Evolutionary conservation across 1,140 invertebrate genomes (phyloP).

Genomic region (Drosophila pseudoobscura): DNA sequence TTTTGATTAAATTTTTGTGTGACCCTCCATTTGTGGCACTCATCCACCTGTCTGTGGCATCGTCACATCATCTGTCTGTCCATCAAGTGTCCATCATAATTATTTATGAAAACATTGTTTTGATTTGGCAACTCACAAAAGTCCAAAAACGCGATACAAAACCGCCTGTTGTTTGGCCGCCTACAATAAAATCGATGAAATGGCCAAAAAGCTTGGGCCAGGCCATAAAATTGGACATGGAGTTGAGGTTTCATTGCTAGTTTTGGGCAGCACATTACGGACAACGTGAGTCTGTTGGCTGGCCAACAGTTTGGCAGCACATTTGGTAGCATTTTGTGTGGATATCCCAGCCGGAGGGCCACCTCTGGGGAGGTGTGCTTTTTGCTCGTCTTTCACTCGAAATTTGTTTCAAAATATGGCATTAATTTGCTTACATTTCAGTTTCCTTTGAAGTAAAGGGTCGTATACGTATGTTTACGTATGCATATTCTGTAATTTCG

Average conservation of each 20-base stretch:
- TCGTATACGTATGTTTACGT: too few relatives aligned
- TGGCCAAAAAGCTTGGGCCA: slow-evolving; percentile 42
- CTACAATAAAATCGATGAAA: slow-evolving; percentile 61
- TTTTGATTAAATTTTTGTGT: slow-evolving; percentile 53
- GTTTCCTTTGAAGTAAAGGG: slow-evolving; percentile 51
- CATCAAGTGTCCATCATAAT: slow-evolving; percentile 66
- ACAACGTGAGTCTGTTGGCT: not conserved
- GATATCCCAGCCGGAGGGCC: too few relatives aligned
- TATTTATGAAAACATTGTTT: slow-evolving; percentile 57
- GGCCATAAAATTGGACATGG: not conserved
- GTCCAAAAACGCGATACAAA: slow-evolving; percentile 31
- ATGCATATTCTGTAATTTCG: slow-evolving; percentile 9
- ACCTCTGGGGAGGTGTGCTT: too few relatives aligned
- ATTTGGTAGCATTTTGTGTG: too few relatives aligned
- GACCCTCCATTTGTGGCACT: slow-evolving; percentile 11
- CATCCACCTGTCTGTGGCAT: slow-evolving; percentile 35
- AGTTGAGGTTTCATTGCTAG: slow-evolving; percentile 23
- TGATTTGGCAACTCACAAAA: slow-evolving; percentile 35
- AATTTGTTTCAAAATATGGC: slow-evolving; percentile 23
- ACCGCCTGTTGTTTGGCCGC: slow-evolving; percentile 49
- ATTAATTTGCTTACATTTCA: slow-evolving; percentile 52
- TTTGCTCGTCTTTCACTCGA: too few relatives aligned
- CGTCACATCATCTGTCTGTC: slow-evolving; percentile 55
- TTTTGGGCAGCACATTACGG: slow-evolving; percentile 2
- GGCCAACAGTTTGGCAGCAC: too few relatives aligned